Evolutionary conservation across 2,888 invertebrate genomes (phyloP).

Genomic region (Trissoscelio sp.): DNA sequence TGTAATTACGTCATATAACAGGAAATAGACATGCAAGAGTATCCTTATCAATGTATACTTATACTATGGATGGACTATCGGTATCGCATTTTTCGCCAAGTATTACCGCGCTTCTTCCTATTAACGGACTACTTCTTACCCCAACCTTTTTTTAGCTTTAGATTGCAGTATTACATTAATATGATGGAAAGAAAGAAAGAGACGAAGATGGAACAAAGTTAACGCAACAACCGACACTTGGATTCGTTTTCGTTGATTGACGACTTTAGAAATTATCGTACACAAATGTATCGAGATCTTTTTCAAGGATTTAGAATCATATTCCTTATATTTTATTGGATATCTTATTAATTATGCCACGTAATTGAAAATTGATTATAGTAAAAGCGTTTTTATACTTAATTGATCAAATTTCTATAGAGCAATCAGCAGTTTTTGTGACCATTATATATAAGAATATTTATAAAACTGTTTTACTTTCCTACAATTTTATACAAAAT

Average conservation of each 20-base stretch:
- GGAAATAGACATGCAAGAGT: conserved; percentile 58
- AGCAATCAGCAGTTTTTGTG: too few species aligned
- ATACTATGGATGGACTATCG: conserved; percentile 68
- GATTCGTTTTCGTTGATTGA: conserved; percentile 42
- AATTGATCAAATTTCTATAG: too few species aligned
- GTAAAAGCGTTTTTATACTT: too few species aligned
- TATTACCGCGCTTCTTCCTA: conserved; percentile 69
- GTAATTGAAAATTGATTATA: too few species aligned
- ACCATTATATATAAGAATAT: too few species aligned
- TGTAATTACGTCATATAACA: conserved; percentile 62
- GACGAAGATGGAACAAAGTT: conserved; percentile 11
- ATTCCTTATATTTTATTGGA: too few species aligned
- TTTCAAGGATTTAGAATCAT: too few species aligned
- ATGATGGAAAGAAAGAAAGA: conserved; percentile 1
- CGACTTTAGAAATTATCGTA: too few species aligned
- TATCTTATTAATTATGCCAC: too few species aligned
- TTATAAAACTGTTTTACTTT: too few species aligned
- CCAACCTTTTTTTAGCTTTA: conserved; percentile 68
- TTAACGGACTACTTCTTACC: conserved; percentile 66
- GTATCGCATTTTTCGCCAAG: conserved; percentile 69
- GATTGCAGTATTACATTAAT: conserved; percentile 69
- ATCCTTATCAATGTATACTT: conserved; percentile 70
- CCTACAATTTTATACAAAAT: too few species aligned
- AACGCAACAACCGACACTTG: conserved; percentile 20
- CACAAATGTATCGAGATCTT: too few species aligned